phyloP scores from a whole-genome alignment of 2,888 invertebrate species.

The Ormyrus nitidulus region DNA sequence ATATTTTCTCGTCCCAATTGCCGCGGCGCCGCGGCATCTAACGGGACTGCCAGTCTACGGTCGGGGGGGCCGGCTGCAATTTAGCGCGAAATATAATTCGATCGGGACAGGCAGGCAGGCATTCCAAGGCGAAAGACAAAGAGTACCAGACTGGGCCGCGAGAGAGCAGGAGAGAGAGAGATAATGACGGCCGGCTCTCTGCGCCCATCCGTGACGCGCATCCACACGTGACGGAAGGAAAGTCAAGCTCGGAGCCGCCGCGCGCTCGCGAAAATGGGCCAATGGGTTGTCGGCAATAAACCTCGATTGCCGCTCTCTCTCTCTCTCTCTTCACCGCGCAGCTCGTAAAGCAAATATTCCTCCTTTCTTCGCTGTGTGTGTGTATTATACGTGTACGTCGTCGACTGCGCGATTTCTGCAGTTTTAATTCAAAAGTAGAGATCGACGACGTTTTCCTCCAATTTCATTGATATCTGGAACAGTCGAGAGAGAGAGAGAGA shows the following conservation, averaged over 20 bases:
- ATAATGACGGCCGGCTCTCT: slow-evolving; percentile 27
- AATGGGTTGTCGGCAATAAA: slow-evolving; percentile 68
- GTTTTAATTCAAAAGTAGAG: too few species aligned
- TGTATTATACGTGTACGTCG: too few species aligned
- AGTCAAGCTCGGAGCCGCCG: slow-evolving; percentile 56
- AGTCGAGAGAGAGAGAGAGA: too few species aligned
- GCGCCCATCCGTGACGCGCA: slow-evolving; percentile 60
- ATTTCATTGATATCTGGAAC: too few species aligned
- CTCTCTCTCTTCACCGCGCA: not conserved
- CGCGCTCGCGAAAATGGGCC: slow-evolving; percentile 66
- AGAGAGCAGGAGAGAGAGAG: not conserved
- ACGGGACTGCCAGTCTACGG: too few species aligned
- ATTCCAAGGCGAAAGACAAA: slow-evolving; percentile 6
- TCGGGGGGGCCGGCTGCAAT: too few species aligned
- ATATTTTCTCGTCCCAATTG: slow-evolving; percentile 32
- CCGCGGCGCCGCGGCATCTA: not conserved
- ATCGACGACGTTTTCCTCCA: too few species aligned
- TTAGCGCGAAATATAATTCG: not conserved
- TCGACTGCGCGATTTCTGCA: too few species aligned
- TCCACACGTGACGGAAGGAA: slow-evolving; percentile 65
- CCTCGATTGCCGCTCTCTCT: slow-evolving; percentile 61
- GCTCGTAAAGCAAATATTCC: slow-evolving; percentile 45
- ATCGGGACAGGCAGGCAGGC: not conserved
- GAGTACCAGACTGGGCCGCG: not conserved
- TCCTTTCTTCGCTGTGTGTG: slow-evolving; percentile 19